phyloP scores from a whole-genome alignment of 2,113 vertebrate species.

The Jacana jacana region DNA sequence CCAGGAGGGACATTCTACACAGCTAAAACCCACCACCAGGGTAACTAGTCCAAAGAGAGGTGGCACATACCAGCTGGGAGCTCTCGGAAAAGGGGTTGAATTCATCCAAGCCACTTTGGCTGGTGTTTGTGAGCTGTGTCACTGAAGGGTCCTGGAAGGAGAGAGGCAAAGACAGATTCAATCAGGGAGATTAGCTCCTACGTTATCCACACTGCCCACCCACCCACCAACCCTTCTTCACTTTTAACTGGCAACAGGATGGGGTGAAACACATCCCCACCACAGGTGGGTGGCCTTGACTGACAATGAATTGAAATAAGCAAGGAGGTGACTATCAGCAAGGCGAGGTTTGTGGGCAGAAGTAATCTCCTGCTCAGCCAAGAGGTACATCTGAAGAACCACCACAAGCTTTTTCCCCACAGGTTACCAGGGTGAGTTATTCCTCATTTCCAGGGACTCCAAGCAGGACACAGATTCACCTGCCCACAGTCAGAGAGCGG shows the following conservation, averaged over 20 bases:
- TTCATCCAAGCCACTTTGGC: conserved; percentile 75
- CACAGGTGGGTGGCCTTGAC: neutral
- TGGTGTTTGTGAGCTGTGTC: conserved; percentile 81
- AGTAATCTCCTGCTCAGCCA: neutral
- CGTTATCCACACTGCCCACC: accelerated
- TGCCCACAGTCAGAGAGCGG: accelerated
- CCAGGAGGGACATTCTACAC: neutral
- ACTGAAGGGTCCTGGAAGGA: conserved; percentile 88
- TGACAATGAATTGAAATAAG: neutral
- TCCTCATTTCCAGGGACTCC: neutral
- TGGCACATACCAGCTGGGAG: conserved; percentile 73
- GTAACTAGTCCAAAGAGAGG: accelerated
- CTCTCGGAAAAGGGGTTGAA: conserved; percentile 90
- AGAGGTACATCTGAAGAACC: neutral
- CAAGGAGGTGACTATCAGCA: neutral
- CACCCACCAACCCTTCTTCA: no score
- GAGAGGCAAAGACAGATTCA: neutral
- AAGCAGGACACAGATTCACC: neutral
- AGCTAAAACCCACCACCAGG: neutral
- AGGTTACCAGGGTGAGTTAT: accelerated
- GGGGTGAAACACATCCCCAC: neutral
- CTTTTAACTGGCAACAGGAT: neutral
- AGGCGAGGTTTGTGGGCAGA: neutral
- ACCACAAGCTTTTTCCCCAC: neutral
- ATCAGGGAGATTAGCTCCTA: accelerated